Conservation (phyloP, 2,113 vertebrate genomes). For the Rhinopomastus cyanomelas region DNA sequence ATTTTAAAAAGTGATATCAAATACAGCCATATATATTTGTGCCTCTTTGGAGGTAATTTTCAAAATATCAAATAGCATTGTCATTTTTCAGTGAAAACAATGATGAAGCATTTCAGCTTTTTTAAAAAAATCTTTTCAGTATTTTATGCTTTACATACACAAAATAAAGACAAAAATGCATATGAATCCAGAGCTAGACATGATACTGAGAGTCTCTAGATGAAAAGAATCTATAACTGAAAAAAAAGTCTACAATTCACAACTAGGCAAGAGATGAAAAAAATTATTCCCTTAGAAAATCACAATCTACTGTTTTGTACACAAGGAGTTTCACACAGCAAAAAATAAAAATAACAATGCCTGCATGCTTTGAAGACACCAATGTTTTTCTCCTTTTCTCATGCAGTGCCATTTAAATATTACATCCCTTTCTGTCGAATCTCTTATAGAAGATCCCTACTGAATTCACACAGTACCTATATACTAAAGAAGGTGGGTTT, state of each 20-base stretch:
- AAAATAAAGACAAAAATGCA: conserved; percentile 45
- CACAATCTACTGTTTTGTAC: background rate
- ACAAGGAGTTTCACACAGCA: background rate
- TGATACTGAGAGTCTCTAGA: background rate
- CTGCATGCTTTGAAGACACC: background rate
- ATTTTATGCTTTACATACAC: conserved; percentile 39
- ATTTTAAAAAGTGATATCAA: conserved; percentile 72
- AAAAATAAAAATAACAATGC: background rate
- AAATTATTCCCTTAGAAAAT: conserved; percentile 1
- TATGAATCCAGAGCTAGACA: conserved; percentile 16
- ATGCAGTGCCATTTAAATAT: background rate
- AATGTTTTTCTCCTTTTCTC: background rate
- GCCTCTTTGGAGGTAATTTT: conserved; percentile 56
- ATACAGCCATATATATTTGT: conserved; percentile 68
- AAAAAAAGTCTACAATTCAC: conserved; percentile 32
- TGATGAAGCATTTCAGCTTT: conserved; percentile 36
- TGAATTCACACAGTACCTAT: background rate
- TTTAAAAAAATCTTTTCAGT: background rate
- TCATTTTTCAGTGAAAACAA: conserved; percentile 42
- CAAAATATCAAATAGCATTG: conserved; percentile 39
- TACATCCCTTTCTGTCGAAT: background rate
- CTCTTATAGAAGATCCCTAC: background rate
- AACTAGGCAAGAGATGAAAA: conserved; percentile 25
- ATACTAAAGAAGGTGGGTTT: accelerated
- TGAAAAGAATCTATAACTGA: background rate